These are phyloP conservation scores for Trachelus iudaicus DNA, from an alignment of 2,888 invertebrate species.

Conservation along the genomic window DNA sequence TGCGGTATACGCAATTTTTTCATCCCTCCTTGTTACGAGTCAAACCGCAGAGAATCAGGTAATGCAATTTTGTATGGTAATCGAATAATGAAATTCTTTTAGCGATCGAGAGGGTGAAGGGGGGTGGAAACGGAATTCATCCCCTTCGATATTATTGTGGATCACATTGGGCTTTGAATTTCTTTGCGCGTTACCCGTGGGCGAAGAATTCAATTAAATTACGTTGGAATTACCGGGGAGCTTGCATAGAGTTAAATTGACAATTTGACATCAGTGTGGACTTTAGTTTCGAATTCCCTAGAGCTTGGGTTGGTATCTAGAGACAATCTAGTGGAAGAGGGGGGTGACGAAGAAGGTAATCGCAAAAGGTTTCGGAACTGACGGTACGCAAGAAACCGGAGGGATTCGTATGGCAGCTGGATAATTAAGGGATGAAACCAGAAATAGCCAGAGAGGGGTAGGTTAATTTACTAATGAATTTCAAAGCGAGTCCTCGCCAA, in stretches of 20 bases:
- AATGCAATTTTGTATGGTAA: neutral
- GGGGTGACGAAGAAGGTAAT: neutral
- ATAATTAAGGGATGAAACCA: neutral
- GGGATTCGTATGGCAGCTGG: neutral
- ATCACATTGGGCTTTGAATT: conserved; percentile 18
- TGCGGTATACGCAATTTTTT: neutral
- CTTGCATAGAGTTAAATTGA: neutral
- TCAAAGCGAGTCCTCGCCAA: conserved; percentile 32
- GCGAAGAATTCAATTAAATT: conserved; percentile 20
- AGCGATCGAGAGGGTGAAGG: neutral
- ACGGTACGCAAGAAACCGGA: neutral
- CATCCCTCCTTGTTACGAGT: neutral
- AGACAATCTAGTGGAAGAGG: neutral
- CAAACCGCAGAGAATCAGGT: neutral
- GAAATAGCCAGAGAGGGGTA: conserved; percentile 2
- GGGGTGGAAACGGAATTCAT: neutral
- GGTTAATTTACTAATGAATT: conserved; percentile 53
- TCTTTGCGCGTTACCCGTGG: conserved; percentile 11
- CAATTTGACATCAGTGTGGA: neutral
- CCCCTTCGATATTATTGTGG: conserved; percentile 4
- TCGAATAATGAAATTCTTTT: neutral
- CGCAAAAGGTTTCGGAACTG: neutral
- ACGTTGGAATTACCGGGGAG: neutral
- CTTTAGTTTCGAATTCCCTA: neutral
- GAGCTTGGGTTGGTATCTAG: neutral